A percentile compares a stretch with the other conserved stretches of the same genome.
phyloP scores from a whole-genome alignment of 2,888 invertebrate genomes.

The Hipparchia sbordonii region DNA sequence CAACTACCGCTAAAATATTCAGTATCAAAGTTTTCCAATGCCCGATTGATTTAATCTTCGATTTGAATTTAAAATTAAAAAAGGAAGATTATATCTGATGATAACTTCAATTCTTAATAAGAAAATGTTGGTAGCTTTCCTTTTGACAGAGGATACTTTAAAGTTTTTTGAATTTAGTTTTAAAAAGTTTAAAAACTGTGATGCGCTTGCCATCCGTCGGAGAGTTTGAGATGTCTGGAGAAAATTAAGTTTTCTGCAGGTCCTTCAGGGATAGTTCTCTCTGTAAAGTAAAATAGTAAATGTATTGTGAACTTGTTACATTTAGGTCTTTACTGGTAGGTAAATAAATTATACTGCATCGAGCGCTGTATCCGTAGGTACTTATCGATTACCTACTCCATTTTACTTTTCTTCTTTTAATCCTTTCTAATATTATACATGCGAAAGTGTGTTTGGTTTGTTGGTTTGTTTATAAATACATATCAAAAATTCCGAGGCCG shows the following conservation, averaged over 20 bases:
- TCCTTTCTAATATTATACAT: no score
- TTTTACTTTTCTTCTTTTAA: no score
- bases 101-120: not conserved
- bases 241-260: slow-evolving; percentile 1
- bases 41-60: not conserved
- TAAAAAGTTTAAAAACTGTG: not conserved
- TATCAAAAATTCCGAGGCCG: no score
- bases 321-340: not conserved
- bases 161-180: slow-evolving; percentile 15
- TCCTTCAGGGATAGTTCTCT: slow-evolving; percentile 4
- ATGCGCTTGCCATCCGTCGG: slow-evolving; percentile 1
- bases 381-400: no score
- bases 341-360: no score
- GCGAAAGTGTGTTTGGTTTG: no score
- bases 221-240: not conserved
- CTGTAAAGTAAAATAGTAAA: not conserved
- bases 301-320: not conserved
- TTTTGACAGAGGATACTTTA: not conserved
- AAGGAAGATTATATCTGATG: not conserved
- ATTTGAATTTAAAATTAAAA: not conserved
- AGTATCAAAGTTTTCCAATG: not conserved
- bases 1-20: not conserved
- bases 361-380: no score
- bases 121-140: slow-evolving; percentile 1
- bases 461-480: no score